Evolutionary conservation across 2,888 invertebrate species (phyloP), one percentile per base, ranked within the genome.

Genomic region (Hesperia comma): DNA sequence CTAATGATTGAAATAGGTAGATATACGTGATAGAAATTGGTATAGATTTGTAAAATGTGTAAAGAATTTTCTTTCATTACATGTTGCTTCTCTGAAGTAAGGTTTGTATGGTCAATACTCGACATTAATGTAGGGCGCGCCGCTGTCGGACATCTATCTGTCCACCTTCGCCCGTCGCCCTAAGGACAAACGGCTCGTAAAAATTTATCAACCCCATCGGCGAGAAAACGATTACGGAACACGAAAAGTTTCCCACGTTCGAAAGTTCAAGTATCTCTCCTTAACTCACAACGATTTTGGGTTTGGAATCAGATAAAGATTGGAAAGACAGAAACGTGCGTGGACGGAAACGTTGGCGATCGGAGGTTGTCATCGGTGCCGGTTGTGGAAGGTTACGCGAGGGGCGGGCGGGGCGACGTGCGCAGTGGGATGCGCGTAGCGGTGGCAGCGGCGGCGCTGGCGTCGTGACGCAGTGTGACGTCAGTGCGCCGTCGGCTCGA

Each of bases 391-490:
- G 78, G 79, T 72, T 79, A 75, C 80, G 78, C 78, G 80, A 90
- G 89, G 70, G 75, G 92, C 86, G 92, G 90, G 89, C 89, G 91
- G 76, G 77, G 79, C 68, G 72, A 55, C 62, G 70, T 74, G 77
- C 72, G 74, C 77, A 72, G 72, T 74, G 72, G 75, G 82, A 68
- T 86, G 87, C 86, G 88, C 85, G 89, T 86, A 84, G 74, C 83
- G 83, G 74, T 78, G 81, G 81, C 80, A 77, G 84, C 83, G 87
- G 89, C 90, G 88, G 89, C 90, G 91, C 88, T 88, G 88, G 87
- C 90, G 88, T 89, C 88, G 93, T 92, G 93, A 94, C 94, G 94
- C 94, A 94, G 95, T 94, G 94, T 95, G 94, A 95, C 94, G 94
- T 94, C 94, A 94, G 94, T 94, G 94, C 91, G 94, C 94, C 93